Evolutionary conservation across 2,888 invertebrate genomes (phyloP), one percentile per base, ranked within the genome.

Genomic region (Hofmannophila pseudospretella): DNA sequence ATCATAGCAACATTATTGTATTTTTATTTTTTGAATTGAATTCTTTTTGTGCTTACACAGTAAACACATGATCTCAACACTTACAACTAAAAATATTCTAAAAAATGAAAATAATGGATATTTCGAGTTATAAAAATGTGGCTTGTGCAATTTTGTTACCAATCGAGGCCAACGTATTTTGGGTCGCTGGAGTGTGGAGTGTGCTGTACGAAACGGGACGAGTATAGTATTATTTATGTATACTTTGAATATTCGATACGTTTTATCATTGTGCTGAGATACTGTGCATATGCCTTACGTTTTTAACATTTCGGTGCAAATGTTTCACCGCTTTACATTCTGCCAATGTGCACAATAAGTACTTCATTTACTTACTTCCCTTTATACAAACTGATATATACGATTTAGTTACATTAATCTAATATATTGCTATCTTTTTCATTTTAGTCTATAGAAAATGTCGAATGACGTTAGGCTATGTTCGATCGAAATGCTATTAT

Each of bases 1-100:
- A 86, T 88, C 90, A 89, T 90, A 89, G 90, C 90, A 90, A 90
- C 90, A 89, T 90, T 90, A 90, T 90, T 90, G 89, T 90, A 89
- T 90, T 89, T 77, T 74, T 67, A 68, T 74, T 75, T 72, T 79
- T 89, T 88, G 88, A 90, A 89, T 90, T 90, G 89, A 90, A 89
- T 90, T 78, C 88, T 85, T 89, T 89, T 69, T 88, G 87, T 88
- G 90, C 89, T 90, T 90, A 90, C 90, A 90, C 89, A 90, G 90
- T 90, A 90, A 90, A 90, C 90, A 90, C 89, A 86, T 88, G 80
- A 84, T 85, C 76, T 89, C 89, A 90, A 90, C 90, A 90, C 90
- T 90, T 90, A 90, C 60, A 89, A 90, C 89, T 90, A 90, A 90
- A 88, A 89, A 89, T 89, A 84, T 87, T 79, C 89, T 89, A 89